Evolutionary conservation across 2,113 vertebrate genomes (phyloP).

Genomic region (Aspidoscelis tigris): DNA sequence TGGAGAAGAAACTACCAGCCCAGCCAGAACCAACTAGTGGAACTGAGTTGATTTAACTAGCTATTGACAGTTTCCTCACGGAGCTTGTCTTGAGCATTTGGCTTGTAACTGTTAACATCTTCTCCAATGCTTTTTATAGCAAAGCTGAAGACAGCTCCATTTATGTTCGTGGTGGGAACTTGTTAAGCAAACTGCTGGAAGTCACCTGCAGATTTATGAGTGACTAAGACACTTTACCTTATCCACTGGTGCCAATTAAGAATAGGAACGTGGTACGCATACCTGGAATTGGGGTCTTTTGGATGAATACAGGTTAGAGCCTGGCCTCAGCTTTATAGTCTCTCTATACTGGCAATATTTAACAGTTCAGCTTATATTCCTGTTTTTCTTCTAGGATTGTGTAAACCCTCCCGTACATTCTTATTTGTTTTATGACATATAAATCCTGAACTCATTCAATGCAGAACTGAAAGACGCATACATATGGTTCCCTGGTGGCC

Average conservation of each 20-base stretch:
- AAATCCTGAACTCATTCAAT: neutral
- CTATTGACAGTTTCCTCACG: conserved; percentile 42
- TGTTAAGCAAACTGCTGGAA: conserved; percentile 23
- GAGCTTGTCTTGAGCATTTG: conserved; percentile 40
- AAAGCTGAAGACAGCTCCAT: conserved; percentile 28
- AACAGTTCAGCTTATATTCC: fast-evolving
- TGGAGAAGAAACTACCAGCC: neutral
- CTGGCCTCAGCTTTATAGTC: neutral
- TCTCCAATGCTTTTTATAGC: conserved; percentile 39
- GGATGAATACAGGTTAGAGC: neutral
- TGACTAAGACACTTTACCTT: conserved; percentile 4
- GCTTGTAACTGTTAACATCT: conserved; percentile 24
- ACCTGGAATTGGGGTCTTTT: neutral
- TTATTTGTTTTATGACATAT: too few relatives aligned
- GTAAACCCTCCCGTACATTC: fast-evolving
- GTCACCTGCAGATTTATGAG: conserved; percentile 2
- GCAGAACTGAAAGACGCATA: neutral
- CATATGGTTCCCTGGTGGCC: too few relatives aligned
- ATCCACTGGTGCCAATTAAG: neutral
- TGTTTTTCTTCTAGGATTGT: too few relatives aligned
- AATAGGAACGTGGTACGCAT: fast-evolving
- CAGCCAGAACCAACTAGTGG: conserved; percentile 19
- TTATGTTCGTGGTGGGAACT: conserved; percentile 34
- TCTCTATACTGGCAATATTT: neutral
- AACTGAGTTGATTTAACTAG: conserved; percentile 25